Conservation (phyloP, 2,888 invertebrate genomes). For the Brachyopa scutellaris region DNA sequence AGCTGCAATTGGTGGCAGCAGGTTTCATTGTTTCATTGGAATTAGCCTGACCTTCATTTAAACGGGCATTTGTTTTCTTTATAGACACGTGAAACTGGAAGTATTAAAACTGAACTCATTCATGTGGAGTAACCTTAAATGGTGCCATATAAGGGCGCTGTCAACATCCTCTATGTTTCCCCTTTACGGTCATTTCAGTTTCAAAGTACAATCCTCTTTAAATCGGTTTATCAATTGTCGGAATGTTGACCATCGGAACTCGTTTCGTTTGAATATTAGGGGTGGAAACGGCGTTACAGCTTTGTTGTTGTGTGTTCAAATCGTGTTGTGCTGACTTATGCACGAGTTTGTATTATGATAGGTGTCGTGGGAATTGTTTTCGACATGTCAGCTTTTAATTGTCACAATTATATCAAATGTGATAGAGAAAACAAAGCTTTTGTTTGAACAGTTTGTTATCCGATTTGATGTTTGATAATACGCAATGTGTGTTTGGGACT, state of each 20-base stretch:
- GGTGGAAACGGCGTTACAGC: neutral
- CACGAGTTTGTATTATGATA: neutral
- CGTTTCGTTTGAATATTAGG: neutral
- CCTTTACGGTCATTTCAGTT: too few relatives aligned
- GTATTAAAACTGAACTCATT: too few relatives aligned
- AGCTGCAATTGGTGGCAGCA: too few relatives aligned
- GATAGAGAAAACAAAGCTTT: neutral
- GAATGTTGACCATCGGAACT: slow-evolving; percentile 8
- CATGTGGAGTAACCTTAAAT: too few relatives aligned
- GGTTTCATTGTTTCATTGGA: too few relatives aligned
- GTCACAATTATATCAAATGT: neutral
- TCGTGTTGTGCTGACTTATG: neutral
- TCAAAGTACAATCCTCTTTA: too few relatives aligned
- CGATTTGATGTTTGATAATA: neutral
- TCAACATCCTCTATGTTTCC: too few relatives aligned
- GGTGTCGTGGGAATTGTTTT: slow-evolving; percentile 22
- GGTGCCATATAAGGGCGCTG: too few relatives aligned
- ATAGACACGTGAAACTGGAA: too few relatives aligned
- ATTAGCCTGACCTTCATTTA: too few relatives aligned
- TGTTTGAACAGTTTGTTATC: slow-evolving; percentile 13
- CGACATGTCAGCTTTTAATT: slow-evolving; percentile 28
- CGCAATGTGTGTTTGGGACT: neutral
- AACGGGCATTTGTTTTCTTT: too few relatives aligned
- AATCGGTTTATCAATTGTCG: too few relatives aligned
- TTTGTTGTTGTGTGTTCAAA: neutral